These are phyloP conservation scores for Stercorarius parasiticus DNA, from an alignment of 2,113 vertebrate species.

Conservation along the genomic window DNA sequence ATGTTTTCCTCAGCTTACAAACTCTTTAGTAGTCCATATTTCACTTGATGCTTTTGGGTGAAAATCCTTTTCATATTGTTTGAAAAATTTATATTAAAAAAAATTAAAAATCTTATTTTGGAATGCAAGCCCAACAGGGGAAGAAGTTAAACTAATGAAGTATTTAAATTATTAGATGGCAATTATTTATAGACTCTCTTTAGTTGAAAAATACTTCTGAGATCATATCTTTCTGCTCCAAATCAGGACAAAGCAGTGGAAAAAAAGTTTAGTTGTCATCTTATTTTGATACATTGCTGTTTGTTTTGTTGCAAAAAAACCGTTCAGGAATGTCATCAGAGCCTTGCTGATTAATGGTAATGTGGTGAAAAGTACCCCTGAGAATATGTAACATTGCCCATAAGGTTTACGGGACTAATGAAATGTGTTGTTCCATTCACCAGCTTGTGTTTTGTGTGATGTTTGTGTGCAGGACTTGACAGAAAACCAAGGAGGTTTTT, in stretches of 20 bases:
- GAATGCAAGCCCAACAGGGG: background rate
- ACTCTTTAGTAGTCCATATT: background rate
- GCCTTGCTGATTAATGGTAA: background rate
- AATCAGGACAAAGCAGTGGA: background rate
- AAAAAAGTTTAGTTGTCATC: background rate
- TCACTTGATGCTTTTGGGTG: background rate
- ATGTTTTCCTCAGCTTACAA: background rate
- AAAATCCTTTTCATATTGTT: background rate
- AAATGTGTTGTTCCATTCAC: background rate
- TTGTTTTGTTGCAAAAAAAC: background rate
- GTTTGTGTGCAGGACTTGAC: background rate
- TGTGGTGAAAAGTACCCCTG: background rate
- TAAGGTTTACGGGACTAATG: background rate
- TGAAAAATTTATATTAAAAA: background rate
- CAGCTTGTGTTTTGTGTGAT: background rate
- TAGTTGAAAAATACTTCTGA: background rate
- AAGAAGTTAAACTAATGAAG: background rate
- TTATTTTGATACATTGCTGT: background rate
- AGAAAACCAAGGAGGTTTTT: background rate
- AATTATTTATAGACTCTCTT: background rate
- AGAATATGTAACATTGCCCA: background rate
- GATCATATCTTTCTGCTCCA: background rate
- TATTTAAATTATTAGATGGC: background rate
- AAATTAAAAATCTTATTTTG: background rate
- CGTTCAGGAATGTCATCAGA: background rate